These are phyloP conservation scores for Paraescarpia echinospica DNA, from an alignment of 1,140 invertebrate species.

Conservation along the genomic window DNA sequence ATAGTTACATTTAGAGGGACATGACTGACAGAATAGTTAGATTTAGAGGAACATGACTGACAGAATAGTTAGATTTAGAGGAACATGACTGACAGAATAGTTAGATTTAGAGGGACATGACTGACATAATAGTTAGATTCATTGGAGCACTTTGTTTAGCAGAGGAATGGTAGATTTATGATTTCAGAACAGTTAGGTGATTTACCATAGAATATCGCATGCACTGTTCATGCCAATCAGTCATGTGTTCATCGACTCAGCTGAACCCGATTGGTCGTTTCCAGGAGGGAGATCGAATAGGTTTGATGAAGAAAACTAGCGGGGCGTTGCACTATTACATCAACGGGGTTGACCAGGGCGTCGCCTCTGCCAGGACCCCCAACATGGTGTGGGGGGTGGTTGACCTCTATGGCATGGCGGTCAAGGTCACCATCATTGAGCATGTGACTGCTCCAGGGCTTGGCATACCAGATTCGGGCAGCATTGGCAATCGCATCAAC, in stretches of 20 bases:
- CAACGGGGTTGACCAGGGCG: slow-evolving; percentile 56
- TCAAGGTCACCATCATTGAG: slow-evolving; percentile 85
- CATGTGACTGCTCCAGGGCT: slow-evolving; percentile 51
- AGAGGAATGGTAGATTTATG: background rate
- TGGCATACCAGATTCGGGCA: slow-evolving; percentile 15
- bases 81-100: background rate
- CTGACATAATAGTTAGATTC: background rate
- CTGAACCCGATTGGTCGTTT: background rate
- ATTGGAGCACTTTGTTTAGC: background rate
- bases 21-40: background rate
- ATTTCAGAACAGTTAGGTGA: background rate
- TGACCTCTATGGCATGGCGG: slow-evolving; percentile 72
- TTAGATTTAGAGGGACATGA: too few species aligned
- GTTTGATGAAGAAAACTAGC: slow-evolving; percentile 49
- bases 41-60: background rate
- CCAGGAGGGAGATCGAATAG: slow-evolving; percentile 56
- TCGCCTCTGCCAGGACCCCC: slow-evolving; percentile 51
- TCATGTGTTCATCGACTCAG: background rate
- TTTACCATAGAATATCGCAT: background rate
- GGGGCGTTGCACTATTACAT: slow-evolving; percentile 56
- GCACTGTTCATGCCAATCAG: background rate
- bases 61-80: background rate
- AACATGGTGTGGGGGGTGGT: slow-evolving; percentile 55
- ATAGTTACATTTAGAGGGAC: background rate
- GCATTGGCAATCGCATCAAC: slow-evolving; percentile 44